Evolutionary conservation across 2,797 vertebrate genomes (phyloP), one percentile per base, ranked within the genome.

Genomic region (Chiloscyllium punctatum): DNA sequence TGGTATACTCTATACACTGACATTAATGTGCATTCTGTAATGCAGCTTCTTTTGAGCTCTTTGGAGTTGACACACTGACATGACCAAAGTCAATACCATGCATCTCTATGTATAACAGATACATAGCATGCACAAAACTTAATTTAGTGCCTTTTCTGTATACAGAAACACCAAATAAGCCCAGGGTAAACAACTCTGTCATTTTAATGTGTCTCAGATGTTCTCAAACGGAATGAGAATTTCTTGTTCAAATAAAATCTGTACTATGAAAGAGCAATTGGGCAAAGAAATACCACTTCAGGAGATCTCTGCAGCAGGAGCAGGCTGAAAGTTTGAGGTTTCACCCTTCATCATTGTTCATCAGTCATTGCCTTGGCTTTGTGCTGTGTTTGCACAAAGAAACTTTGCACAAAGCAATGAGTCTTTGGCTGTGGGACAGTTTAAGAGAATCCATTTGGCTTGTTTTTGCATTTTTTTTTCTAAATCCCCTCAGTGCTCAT

Each of bases 391-490:
- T 95, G 71, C 27, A 74, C 74, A 95, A 13, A 15, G 94, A 25
- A 30, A 48, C 69, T 74, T 27, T 51, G 48, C 48, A 62, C 57
- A 62, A 62, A 62, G 57, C 88, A 91, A 91, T 51, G 30, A 72
- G 72, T 95, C 94, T 94, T 94, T 95, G 94, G 94, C 94, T 74
- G 69, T 74, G 94, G 48, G 51, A 95, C 68, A 71, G 42, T 74
- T 94, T 71, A 74, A 94, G 69, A 30, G 94, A 94, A 72, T 74
- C 68, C 48, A 74, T 94, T 94, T 94, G 94, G 94, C 69, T 77
- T 95, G 27, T 53, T 95, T 71, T 77, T n/a, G 16, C 48, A 53
- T 33, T 95, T 51, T 71, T 51, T 71, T 71, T 71, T 11, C 9
- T 1, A 77, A 33, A 77, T 23, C 94, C 94, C 71, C 71, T 77